These are phyloP conservation scores for Himalopsyche anomala DNA, from an alignment of 2,888 invertebrate species.

Conservation along the genomic window DNA sequence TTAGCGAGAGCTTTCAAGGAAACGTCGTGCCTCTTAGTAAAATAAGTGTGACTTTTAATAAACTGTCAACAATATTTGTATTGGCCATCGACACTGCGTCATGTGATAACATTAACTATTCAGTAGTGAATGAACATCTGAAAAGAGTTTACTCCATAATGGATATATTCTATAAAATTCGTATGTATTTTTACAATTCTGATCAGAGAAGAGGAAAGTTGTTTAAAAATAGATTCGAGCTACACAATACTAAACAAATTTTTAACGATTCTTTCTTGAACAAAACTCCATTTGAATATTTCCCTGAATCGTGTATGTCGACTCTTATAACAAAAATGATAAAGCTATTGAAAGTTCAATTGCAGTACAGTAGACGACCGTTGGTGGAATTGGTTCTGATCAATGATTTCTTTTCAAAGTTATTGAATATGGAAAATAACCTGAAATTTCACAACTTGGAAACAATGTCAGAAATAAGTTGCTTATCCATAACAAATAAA, in stretches of 20 bases:
- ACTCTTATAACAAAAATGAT: not conserved
- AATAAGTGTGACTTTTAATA: constrained; percentile 51
- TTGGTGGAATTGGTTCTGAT: constrained; percentile 62
- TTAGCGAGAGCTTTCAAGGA: not conserved
- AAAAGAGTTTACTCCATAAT: constrained; percentile 69
- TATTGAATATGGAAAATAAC: constrained; percentile 67
- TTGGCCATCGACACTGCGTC: constrained; percentile 48
- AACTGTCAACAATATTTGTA: constrained; percentile 31
- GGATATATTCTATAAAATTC: constrained; percentile 68
- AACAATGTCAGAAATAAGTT: constrained; percentile 69
- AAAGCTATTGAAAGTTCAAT: constrained; percentile 10
- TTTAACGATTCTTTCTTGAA: not conserved
- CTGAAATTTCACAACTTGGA: constrained; percentile 67
- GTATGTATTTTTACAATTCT: constrained; percentile 48
- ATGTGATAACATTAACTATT: constrained; percentile 67
- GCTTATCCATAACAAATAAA: constrained; percentile 65
- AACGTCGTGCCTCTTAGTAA: not conserved
- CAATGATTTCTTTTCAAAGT: constrained; percentile 69
- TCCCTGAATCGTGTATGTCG: not conserved
- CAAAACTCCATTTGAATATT: not conserved
- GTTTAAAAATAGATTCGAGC: constrained; percentile 5
- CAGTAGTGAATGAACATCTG: constrained; percentile 70
- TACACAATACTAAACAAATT: not conserved
- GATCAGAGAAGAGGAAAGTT: constrained; percentile 22
- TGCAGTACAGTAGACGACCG: not conserved